Conservation (phyloP, 2,797 vertebrate genomes). For the Macropodus opercularis region DNA sequence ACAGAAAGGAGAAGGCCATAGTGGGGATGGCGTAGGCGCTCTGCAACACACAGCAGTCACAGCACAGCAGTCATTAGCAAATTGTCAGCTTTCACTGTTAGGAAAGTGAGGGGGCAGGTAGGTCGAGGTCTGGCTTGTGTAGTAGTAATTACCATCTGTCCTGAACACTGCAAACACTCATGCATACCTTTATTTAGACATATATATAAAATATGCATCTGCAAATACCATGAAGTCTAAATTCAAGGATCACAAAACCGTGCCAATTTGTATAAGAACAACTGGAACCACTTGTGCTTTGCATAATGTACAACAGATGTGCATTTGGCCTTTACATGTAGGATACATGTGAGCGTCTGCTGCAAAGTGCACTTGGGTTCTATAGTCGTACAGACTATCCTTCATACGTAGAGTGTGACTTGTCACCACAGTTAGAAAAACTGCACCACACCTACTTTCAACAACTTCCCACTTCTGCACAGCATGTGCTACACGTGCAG, state of each 20-base stretch:
- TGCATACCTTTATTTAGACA: neutral
- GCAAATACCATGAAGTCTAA: neutral
- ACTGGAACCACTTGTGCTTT: slow-evolving; percentile 15
- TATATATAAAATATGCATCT: slow-evolving; percentile 8
- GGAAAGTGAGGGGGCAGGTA: slow-evolving; percentile 9
- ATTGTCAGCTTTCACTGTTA: slow-evolving; percentile 46
- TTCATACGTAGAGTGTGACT: slow-evolving; percentile 40
- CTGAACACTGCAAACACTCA: slow-evolving; percentile 11
- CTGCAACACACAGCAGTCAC: slow-evolving; percentile 79
- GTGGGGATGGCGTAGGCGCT: slow-evolving; percentile 93
- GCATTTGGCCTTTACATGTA: slow-evolving; percentile 21
- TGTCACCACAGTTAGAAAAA: slow-evolving; percentile 47
- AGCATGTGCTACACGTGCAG: slow-evolving; percentile 10
- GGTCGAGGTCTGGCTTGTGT: slow-evolving; percentile 31
- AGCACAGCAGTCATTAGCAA: slow-evolving; percentile 45
- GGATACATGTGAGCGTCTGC: slow-evolving; percentile 47
- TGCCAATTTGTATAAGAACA: slow-evolving; percentile 13
- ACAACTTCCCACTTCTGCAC: slow-evolving; percentile 30
- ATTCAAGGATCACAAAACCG: slow-evolving; percentile 1
- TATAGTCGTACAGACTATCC: slow-evolving; percentile 10
- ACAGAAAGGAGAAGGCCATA: slow-evolving; percentile 97
- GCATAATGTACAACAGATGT: slow-evolving; percentile 15
- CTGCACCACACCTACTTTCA: slow-evolving; percentile 36
- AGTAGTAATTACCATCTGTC: slow-evolving; percentile 16
- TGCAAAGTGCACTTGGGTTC: slow-evolving; percentile 10